Conservation (phyloP, 2,888 invertebrate species). For the Selenia dentaria region DNA sequence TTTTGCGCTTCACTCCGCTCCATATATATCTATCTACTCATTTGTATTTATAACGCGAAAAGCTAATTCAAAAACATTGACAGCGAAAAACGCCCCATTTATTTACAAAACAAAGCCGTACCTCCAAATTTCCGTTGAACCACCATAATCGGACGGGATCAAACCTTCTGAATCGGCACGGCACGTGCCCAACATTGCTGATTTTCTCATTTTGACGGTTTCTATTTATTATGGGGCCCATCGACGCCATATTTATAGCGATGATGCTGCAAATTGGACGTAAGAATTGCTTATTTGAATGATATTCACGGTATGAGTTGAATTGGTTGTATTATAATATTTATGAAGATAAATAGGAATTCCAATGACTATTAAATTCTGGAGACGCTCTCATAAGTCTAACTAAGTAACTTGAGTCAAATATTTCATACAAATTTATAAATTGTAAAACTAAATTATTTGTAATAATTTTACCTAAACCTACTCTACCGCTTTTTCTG, state of each 20-base stretch:
- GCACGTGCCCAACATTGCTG: constrained; percentile 48
- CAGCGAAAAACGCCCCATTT: not conserved
- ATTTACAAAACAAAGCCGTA: constrained; percentile 6
- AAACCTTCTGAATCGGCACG: constrained; percentile 25
- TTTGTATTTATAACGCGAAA: too few relatives aligned
- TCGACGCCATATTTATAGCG: constrained; percentile 5
- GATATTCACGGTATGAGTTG: too few relatives aligned
- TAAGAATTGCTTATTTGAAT: not conserved
- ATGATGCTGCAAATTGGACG: constrained; percentile 20
- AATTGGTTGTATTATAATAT: not conserved
- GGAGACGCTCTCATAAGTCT: too few relatives aligned
- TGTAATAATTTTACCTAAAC: too few relatives aligned
- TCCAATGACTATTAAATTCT: too few relatives aligned
- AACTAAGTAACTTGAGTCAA: too few relatives aligned
- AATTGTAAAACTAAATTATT: too few relatives aligned
- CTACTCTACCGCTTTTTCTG: too few relatives aligned
- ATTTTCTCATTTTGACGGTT: constrained; percentile 48
- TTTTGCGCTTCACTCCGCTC: too few relatives aligned
- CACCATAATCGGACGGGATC: constrained; percentile 29
- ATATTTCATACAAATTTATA: too few relatives aligned
- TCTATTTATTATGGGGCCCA: constrained; percentile 35
- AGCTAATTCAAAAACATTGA: too few relatives aligned
- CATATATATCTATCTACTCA: too few relatives aligned
- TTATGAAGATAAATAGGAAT: not conserved
- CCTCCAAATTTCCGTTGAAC: constrained; percentile 1